Conservation (phyloP, 2,113 vertebrate genomes). For the Todiramphus saurophagus region DNA sequence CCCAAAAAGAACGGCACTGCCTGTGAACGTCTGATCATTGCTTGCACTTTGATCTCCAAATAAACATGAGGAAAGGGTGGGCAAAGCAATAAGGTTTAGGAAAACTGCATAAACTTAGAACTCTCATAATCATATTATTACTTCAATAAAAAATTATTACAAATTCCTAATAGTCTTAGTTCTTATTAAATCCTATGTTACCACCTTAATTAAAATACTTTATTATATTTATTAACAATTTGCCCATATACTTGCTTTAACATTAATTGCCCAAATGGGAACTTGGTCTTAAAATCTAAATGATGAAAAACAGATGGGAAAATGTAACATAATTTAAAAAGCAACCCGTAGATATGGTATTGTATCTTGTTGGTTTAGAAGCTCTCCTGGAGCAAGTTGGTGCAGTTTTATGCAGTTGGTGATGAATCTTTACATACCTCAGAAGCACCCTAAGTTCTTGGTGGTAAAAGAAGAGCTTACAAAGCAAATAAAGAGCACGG, state of each 20-base stretch:
- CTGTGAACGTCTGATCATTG: not conserved
- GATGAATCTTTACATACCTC: slow-evolving; percentile 46
- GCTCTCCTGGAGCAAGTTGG: not conserved
- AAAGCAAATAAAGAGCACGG: slow-evolving; percentile 63
- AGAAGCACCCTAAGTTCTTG: slow-evolving; percentile 17
- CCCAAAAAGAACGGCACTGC: not conserved
- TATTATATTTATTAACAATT: not conserved
- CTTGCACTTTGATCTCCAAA: not conserved
- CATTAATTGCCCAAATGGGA: not conserved
- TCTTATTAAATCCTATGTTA: not conserved
- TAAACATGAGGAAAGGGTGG: not conserved
- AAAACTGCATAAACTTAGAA: not conserved
- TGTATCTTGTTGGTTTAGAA: not conserved
- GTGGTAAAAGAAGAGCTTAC: slow-evolving; percentile 69
- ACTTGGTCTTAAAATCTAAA: not conserved
- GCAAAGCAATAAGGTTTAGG: not conserved
- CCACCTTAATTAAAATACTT: not conserved
- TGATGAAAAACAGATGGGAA: not conserved
- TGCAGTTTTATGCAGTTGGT: slow-evolving; percentile 18
- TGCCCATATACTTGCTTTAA: not conserved
- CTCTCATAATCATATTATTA: not conserved
- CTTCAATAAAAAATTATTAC: not conserved
- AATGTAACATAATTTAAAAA: not conserved
- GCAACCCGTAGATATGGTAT: not conserved
- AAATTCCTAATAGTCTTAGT: not conserved